Evolutionary conservation across 2,113 vertebrate species (phyloP), one percentile per base, ranked within the genome.

Genomic region (Lagopus leucura): DNA sequence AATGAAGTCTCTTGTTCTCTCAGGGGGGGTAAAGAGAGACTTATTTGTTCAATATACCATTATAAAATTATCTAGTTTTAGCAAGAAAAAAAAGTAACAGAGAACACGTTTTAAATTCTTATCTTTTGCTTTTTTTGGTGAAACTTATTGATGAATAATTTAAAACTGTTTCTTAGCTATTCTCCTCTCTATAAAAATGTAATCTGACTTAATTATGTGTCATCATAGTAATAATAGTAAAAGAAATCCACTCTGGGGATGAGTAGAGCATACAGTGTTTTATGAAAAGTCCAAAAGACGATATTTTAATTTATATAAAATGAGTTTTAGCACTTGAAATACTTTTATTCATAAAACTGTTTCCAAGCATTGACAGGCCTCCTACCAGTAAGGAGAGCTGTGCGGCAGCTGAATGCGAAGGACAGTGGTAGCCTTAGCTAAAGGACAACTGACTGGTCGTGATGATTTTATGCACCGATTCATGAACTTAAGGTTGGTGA

Each of bases 151-250:
- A 97, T 98, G 94, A 97, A 97, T 98, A 98, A 98, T 98, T 97
- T 98, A 97, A 54, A 94, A 91, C 73, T 80, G 69, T 95, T 95
- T 97, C 90, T 94, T 92, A 95, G 90, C 85, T 94, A 93, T 90
- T 97, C 79, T 94, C 61, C 85, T 86, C 85, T 73, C 89, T 95
- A 90, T 89, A 95, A 96, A 97, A 97, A 97, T 93, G 86, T 93
- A 97, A 97, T 97, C 94, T 92, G 94, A 97, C 97, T 97, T 98
- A 98, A 98, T 97, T 97, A 97, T 95, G 93, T 96, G 95, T 93
- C 97, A 96, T 95, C 67, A 74, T 19, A 82, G 74, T 40, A 96
- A 93, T 95, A 97, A 96, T 57, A 96, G 92, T 77, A 96, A 96
- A 97, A 93, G 97, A 96, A 92, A 97, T 93, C 91, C 87, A 96